A percentile compares a stretch with the other conserved stretches of the same genome.
These are phyloP conservation scores for Synanthedon myopaeformis DNA, from an alignment of 2,888 invertebrate species.

Conservation along the genomic window DNA sequence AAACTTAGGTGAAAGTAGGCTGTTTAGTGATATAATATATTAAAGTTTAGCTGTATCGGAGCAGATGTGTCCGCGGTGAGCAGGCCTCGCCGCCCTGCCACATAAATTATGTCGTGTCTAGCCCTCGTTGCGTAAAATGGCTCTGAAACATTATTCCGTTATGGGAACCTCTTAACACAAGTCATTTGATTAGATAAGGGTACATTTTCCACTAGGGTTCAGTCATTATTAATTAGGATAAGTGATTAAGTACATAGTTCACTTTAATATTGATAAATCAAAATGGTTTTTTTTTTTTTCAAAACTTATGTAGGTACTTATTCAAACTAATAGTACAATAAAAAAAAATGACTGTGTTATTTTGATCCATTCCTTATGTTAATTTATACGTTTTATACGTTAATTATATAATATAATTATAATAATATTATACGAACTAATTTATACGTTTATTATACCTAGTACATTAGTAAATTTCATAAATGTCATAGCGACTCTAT, in stretches of 20 bases:
- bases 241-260: background rate
- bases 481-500: too few relatives aligned
- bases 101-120: conserved; percentile 47
- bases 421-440: too few relatives aligned
- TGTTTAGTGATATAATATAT: conserved; percentile 3
- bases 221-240: background rate
- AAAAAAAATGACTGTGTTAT: too few relatives aligned
- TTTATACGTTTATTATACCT: too few relatives aligned
- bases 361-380: too few relatives aligned
- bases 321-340: background rate
- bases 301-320: background rate
- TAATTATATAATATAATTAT: too few relatives aligned
- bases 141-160: conserved; percentile 29
- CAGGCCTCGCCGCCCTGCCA: conserved; percentile 21
- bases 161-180: conserved; percentile 3
- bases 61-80: conserved; percentile 38
- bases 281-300: too few relatives aligned
- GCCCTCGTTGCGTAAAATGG: conserved; percentile 38
- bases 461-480: too few relatives aligned
- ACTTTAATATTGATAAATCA: too few relatives aligned
- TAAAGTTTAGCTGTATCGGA: conserved; percentile 24
- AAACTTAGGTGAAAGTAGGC: conserved; percentile 1
- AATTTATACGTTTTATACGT: too few relatives aligned
- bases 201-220: conserved; percentile 7
- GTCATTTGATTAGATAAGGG: conserved; percentile 23